Percentiles rank a stretch among this genome's conserved stretches.
Conservation (phyloP, 35 echinoderm and acorn worm species). For the Apostichopus japonicus region DNA sequence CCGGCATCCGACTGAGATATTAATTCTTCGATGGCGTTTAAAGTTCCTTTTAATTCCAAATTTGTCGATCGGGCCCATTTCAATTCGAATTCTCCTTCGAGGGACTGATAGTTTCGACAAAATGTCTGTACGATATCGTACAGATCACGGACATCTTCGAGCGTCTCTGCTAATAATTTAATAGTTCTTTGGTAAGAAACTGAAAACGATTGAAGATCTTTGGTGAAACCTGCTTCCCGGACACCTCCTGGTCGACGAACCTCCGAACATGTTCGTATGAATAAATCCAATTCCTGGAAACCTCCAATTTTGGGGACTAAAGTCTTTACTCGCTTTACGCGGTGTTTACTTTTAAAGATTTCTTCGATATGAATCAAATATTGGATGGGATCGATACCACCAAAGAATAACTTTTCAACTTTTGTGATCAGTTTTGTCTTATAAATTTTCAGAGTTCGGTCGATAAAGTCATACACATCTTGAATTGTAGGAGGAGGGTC, state of each 20-base stretch:
- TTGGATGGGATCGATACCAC: constrained; percentile 88
- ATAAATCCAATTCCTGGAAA: constrained; percentile 77
- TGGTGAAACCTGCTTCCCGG: constrained; percentile 81
- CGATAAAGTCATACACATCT: constrained; percentile 89
- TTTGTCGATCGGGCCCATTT: constrained; percentile 89
- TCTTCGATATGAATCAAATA: constrained; percentile 92
- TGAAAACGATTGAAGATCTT: constrained; percentile 78
- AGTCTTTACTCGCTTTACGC: constrained; percentile 77
- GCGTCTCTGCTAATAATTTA: constrained; percentile 65
- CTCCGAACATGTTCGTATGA: constrained; percentile 77
- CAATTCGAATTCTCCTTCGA: constrained; percentile 92
- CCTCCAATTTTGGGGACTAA: constrained; percentile 68
- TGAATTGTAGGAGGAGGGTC: constrained; percentile 70
- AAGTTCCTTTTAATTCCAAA: constrained; percentile 76
- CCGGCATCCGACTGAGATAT: constrained; percentile 61
- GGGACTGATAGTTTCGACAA: constrained; percentile 91
- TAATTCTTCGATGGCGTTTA: constrained; percentile 65
- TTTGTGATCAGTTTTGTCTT: constrained; percentile 82
- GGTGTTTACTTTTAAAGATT: constrained; percentile 92
- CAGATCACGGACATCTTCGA: constrained; percentile 78
- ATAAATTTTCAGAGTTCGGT: constrained; percentile 67
- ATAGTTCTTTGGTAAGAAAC: constrained; percentile 66
- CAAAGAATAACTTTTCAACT: constrained; percentile 91
- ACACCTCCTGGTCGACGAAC: constrained; percentile 80
- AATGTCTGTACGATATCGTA: constrained; percentile 77